Evolutionary conservation across 2,888 invertebrate species (phyloP).

Genomic region (Polydrusus pterygomalis): DNA sequence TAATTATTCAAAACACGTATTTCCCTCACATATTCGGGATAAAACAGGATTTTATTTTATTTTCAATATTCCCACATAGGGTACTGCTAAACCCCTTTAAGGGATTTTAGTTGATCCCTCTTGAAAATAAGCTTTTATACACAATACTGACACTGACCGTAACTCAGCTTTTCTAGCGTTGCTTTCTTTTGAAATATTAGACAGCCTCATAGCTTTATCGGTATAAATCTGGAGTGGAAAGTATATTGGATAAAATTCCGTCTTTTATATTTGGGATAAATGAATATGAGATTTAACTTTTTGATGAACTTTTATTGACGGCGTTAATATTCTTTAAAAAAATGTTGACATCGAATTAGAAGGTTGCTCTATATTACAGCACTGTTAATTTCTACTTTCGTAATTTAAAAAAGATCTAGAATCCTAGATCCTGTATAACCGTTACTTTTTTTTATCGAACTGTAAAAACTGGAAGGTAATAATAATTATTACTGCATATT

Average conservation of each 20-base stretch:
- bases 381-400: too few relatives aligned
- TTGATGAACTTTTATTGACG: background rate
- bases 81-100: conserved; percentile 20
- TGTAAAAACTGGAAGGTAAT: too few relatives aligned
- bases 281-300: background rate
- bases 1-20: conserved; percentile 15
- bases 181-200: conserved; percentile 27
- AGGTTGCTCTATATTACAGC: too few relatives aligned
- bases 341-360: too few relatives aligned
- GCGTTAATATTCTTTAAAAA: too few relatives aligned
- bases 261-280: conserved; percentile 7
- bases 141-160: conserved; percentile 28
- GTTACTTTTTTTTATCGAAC: too few relatives aligned
- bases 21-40: conserved; percentile 18
- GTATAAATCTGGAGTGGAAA: conserved; percentile 3
- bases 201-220: conserved; percentile 13
- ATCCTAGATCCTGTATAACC: too few relatives aligned
- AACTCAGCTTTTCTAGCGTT: conserved; percentile 10
- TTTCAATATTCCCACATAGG: conserved; percentile 31
- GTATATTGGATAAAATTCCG: conserved; percentile 19
- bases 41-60: conserved; percentile 26
- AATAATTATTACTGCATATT: too few relatives aligned
- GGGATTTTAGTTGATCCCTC: conserved; percentile 38
- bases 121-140: conserved; percentile 28
- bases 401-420: too few relatives aligned